A percentile compares a stretch with the other conserved stretches of the same genome.
Conservation (phyloP, 2,888 invertebrate species). For the Tachina fera region DNA sequence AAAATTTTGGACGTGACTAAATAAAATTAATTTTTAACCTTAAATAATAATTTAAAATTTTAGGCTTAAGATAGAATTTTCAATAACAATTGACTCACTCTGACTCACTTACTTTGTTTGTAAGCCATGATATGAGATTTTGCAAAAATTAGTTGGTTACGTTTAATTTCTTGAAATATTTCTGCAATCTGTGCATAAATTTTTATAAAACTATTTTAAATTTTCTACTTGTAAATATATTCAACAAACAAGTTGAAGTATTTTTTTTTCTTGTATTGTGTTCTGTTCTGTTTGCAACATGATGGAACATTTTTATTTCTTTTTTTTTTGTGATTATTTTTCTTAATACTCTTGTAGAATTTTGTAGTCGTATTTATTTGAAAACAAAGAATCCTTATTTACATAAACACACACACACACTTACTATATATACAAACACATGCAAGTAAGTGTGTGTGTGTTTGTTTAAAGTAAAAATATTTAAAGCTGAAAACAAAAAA, state of each 20-base stretch:
- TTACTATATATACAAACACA: background rate
- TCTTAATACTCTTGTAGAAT: constrained; percentile 13
- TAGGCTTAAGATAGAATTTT: no score
- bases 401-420: constrained; percentile 4
- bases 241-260: background rate
- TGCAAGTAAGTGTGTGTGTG: background rate
- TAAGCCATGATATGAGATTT: no score
- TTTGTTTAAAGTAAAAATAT: background rate
- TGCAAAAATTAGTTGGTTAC: background rate
- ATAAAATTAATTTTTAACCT: no score
- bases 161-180: background rate
- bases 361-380: constrained; percentile 11
- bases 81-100: no score
- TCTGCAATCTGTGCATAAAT: background rate
- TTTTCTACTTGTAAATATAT: background rate
- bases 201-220: background rate
- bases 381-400: constrained; percentile 7
- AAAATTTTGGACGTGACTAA: no score
- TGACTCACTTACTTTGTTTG: no score
- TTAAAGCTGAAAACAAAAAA: background rate
- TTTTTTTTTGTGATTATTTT: background rate
- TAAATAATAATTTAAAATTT: no score
- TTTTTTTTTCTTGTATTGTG: no score
- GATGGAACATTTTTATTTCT: background rate
- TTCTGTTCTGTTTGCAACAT: background rate